Evolutionary conservation across 2,888 invertebrate species (phyloP).

Genomic region (Harpalus rufipes): DNA sequence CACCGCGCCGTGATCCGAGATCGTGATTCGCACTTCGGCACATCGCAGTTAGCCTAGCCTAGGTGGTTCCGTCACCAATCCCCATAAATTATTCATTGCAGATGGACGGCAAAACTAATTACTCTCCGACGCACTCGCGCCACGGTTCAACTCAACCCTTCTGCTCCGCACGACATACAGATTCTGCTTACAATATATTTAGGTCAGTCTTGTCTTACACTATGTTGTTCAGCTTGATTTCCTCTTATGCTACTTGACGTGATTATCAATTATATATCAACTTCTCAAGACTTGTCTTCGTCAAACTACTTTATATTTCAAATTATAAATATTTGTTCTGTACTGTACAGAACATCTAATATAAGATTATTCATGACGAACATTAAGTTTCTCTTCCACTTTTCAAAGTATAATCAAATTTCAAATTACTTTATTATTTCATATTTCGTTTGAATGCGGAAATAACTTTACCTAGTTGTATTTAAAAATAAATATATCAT

Average conservation of each 20-base stretch:
- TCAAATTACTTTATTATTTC: no score
- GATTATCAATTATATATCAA: not conserved
- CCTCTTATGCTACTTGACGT: not conserved
- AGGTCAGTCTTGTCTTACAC: not conserved
- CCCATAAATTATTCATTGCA: constrained; percentile 65
- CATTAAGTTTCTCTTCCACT: no score
- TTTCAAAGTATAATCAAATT: no score
- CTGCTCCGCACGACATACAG: not conserved
- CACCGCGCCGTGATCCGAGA: constrained; percentile 25
- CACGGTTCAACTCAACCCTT: not conserved
- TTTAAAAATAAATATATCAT: no score
- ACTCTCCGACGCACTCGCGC: constrained; percentile 30
- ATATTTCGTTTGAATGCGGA: no score
- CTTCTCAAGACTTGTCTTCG: no score
- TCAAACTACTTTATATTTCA: no score
- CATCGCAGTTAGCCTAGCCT: constrained; percentile 22
- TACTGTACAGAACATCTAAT: no score
- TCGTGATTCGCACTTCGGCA: constrained; percentile 29
- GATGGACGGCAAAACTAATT: constrained; percentile 64
- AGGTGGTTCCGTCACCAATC: constrained; percentile 32
- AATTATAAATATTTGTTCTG: no score
- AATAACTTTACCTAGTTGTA: no score
- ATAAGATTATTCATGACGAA: no score
- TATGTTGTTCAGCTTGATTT: constrained; percentile 9
- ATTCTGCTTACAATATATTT: constrained; percentile 11